Conservation (phyloP, 2,888 invertebrate genomes). For the Stegophylla sp. region DNA sequence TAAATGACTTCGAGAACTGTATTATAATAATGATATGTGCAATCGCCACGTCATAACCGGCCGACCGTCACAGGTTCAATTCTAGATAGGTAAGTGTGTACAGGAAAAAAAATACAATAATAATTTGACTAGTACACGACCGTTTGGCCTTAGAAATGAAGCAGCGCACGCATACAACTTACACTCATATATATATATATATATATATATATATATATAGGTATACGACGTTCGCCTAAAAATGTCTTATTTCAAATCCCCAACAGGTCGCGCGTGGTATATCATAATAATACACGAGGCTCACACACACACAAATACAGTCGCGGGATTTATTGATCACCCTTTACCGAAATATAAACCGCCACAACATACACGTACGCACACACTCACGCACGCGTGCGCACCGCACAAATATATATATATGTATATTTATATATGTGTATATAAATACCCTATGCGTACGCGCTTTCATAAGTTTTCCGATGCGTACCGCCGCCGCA, state of each 20-base stretch:
- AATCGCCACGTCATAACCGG: too few relatives aligned
- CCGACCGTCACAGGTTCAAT: too few relatives aligned
- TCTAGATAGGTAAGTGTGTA: too few relatives aligned
- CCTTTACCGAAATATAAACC: constrained; percentile 45
- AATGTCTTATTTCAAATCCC: constrained; percentile 27
- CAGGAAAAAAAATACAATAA: too few relatives aligned
- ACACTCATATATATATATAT: too few relatives aligned
- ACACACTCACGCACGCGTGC: not conserved
- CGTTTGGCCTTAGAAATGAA: too few relatives aligned
- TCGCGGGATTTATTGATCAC: constrained; percentile 54
- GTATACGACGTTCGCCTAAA: constrained; percentile 8
- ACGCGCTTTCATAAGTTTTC: constrained; percentile 58
- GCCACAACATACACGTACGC: not conserved
- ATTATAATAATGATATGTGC: too few relatives aligned
- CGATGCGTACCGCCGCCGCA: constrained; percentile 37
- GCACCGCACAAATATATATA: not conserved
- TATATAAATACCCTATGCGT: constrained; percentile 36
- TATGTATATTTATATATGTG: not conserved
- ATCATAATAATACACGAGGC: too few relatives aligned
- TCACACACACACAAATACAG: not conserved
- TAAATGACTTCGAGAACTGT: too few relatives aligned
- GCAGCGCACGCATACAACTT: not conserved
- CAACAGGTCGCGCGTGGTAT: constrained; percentile 13
- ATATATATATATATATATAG: too few relatives aligned
- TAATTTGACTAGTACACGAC: too few relatives aligned